Base-by-base conservation (phyloP, 1,140 invertebrate genomes). In the Sitophilus oryzae region DNA sequence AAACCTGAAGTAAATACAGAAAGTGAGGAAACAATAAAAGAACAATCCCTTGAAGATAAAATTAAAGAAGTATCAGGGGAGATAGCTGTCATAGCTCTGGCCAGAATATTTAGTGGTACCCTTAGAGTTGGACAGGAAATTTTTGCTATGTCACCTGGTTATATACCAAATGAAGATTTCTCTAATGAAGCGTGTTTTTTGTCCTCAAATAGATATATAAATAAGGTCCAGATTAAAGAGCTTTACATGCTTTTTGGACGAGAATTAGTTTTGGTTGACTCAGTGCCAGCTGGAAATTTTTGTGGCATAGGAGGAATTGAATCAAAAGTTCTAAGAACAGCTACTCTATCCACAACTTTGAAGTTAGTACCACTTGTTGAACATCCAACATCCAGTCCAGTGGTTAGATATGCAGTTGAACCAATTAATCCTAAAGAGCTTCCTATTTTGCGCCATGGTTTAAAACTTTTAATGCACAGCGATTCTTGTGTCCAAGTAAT, bases 331-430 rank as follows among this genome's bases (percentile, higher is more conserved):
- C 18, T 96, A 0, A 94, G 96, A 74, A 93, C 90, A 10, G 93
- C 89, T 0, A 97, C 94, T 0, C 69, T 98, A n/a, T 91, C 91
- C 9, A 84, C 80, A 47, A 88, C 82, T 0, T 64, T 92, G 18
- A 82, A 84, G 52, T 95, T 92, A 76, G 89, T 93, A 1, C 82
- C 94, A 0, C 96, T 99, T 65, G 85, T 85, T 30, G 92, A 96
- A 47, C 80, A 84, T 36, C 81, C 90, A 62, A 82, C 85, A 2
- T 82, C 86, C 23, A 61, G 64, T 4, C 95, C 96, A 0, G 96
- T 99, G 60, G 75, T 99, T 0, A 79, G 93, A 50, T 96, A 99
- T 2, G 94, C 96, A 6, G 76, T 99, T n/a, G 92, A 97, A 72
- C 91, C 95, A 2, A 80, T 82, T 43, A 82, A 91, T 70, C 83